Base-by-base conservation (phyloP, 2,888 invertebrate genomes). In the Oscheius onirici region DNA sequence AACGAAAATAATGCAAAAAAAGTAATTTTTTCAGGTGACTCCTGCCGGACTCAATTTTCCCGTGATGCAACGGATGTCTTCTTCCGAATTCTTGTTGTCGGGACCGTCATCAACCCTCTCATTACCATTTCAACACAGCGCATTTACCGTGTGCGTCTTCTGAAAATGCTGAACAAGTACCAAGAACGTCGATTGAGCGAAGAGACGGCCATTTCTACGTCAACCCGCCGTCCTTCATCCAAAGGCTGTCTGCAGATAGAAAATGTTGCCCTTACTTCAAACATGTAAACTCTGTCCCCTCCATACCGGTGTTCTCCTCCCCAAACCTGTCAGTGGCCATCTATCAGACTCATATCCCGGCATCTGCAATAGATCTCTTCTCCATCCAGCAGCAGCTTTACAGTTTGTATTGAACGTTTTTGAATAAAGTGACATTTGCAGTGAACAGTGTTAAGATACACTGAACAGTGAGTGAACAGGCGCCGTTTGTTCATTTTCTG, bases 71-170 rank as follows among this genome's bases (percentile, higher is more conserved):
- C 77, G 3, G 71, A 75, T 51, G 55, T 74, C 15, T 86, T 81
- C 71, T 86, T 84, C 72, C 73, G 76, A 43, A 55, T 86, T 20
- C 71, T 87, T 26, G 83, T 83, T 34, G 73, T 86, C 20, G 86
- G 86, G n/a, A 87, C 82, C 60, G 82, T 87, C 54, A 75, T 85
- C 72, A 86, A 85, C 72, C 85, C 86, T 8, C 46, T 85, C 55
- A 85, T 86, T 69, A 86, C 86, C 1, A 82, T 86, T 40, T 76
- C 81, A 66, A 86, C 86, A 0, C 86, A 86, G 67, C 67, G 82
- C 44, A 80, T 83, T 24, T 78, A 82, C 65, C 73, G 77, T 17
- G 55, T 55, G 6, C 51, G 70, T 20, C 43, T 70, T n/a, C 26
- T 70, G 26, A 70, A 63, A 28, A 52, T 70, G 22, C 43, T 70